These are phyloP conservation scores for Glareola pratincola DNA, from an alignment of 2,113 vertebrate genomes.

Conservation along the genomic window DNA sequence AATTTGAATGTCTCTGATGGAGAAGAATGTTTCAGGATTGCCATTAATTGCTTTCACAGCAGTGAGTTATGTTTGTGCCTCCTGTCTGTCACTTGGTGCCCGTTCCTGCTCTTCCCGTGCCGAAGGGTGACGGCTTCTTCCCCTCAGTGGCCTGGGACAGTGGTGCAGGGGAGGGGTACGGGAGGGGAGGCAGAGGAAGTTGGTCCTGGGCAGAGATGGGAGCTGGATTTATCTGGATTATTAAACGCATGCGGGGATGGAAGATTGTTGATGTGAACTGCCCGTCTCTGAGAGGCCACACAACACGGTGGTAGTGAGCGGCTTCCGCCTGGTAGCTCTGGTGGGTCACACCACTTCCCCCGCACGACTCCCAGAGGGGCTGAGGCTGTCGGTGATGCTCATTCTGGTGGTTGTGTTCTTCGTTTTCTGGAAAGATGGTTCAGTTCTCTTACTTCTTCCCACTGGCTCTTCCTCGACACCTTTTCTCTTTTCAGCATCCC, in stretches of 20 bases:
- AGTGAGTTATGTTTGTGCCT: slow-evolving; percentile 45
- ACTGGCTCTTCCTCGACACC: neutral
- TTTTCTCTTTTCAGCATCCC: neutral
- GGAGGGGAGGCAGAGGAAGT: neutral
- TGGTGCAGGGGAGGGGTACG: neutral
- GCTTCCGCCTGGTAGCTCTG: neutral
- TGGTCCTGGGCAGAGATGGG: neutral
- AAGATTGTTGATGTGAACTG: too few relatives aligned
- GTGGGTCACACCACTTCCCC: neutral
- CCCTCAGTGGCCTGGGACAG: neutral
- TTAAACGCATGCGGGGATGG: neutral
- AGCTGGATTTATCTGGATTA: neutral
- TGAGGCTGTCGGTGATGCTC: neutral
- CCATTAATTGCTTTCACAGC: slow-evolving; percentile 46
- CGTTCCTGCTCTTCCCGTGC: neutral
- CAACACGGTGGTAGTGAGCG: neutral
- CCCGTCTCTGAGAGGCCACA: neutral
- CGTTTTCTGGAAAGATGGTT: neutral
- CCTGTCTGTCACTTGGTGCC: slow-evolving; percentile 39
- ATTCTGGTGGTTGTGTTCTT: neutral
- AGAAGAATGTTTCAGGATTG: slow-evolving; percentile 34
- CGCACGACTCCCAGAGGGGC: fast-evolving
- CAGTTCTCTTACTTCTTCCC: neutral
- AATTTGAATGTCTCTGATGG: slow-evolving; percentile 32
- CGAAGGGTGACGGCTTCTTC: neutral